These are phyloP conservation scores for Mobula hypostoma DNA, from an alignment of 2,113 vertebrate species.

Conservation along the genomic window DNA sequence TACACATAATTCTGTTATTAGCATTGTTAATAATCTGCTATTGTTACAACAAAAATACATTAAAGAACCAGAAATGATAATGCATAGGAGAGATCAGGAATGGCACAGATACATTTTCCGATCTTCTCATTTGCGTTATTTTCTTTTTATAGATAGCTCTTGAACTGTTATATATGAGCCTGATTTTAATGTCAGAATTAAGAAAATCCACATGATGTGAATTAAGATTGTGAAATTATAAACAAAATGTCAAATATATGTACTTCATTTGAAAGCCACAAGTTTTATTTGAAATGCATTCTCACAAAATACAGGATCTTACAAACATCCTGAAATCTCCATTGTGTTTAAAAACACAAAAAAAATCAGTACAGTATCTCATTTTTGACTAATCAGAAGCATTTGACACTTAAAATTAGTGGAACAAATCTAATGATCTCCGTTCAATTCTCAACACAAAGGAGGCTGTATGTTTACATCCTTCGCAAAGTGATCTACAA, in stretches of 20 bases:
- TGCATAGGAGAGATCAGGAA: background rate
- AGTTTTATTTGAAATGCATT: background rate
- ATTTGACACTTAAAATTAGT: background rate
- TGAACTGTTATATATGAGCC: background rate
- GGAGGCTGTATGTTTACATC: background rate
- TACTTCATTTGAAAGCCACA: background rate
- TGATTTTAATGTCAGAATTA: background rate
- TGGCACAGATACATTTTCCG: background rate
- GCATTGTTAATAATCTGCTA: background rate
- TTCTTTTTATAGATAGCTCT: background rate
- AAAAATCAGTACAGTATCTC: too few relatives aligned
- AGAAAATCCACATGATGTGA: background rate
- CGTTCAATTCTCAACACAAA: background rate
- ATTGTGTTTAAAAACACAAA: background rate
- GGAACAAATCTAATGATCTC: background rate
- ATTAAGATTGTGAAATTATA: conserved; percentile 2
- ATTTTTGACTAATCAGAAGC: background rate
- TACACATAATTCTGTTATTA: background rate
- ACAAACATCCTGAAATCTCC: background rate
- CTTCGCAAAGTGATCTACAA: background rate
- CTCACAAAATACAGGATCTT: background rate
- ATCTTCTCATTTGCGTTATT: background rate
- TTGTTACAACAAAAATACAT: background rate
- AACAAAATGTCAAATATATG: conserved; percentile 1
- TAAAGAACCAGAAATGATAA: background rate